A percentile compares a stretch with the other conserved stretches of the same genome.
phyloP scores from a whole-genome alignment of 2,797 vertebrate genomes.

The Presbytis comata region DNA sequence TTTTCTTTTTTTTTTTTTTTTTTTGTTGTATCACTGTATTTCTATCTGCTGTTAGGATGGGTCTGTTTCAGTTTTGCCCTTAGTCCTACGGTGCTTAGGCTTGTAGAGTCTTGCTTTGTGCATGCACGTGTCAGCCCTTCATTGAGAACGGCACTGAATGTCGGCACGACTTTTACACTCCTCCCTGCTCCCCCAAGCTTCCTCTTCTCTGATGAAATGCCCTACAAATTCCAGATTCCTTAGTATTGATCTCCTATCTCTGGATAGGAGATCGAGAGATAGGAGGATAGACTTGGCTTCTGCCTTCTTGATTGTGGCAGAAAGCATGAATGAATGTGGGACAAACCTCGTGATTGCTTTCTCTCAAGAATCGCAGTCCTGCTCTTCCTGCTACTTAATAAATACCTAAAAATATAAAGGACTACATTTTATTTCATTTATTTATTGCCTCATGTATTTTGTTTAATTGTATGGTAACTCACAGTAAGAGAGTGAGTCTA shows the following conservation, averaged over 20 bases:
- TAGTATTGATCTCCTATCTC: not conserved
- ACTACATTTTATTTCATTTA: too few species aligned
- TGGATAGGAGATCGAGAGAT: not conserved
- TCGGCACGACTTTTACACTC: not conserved
- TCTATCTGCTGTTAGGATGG: not conserved
- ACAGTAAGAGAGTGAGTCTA: not conserved
- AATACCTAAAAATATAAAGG: not conserved
- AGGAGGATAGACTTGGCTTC: not conserved
- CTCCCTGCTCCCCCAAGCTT: fast-evolving
- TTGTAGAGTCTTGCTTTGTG: not conserved
- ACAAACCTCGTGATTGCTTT: not conserved
- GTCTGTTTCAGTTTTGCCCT: not conserved
- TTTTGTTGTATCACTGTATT: not conserved
- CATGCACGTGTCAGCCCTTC: not conserved
- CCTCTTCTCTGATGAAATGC: too few species aligned
- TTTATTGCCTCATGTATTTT: not conserved
- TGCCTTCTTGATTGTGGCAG: not conserved
- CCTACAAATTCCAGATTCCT: not conserved
- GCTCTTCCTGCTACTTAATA: not conserved
- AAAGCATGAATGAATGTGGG: not conserved
- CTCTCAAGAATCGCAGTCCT: not conserved
- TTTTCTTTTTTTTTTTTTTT: not conserved
- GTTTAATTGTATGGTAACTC: not conserved
- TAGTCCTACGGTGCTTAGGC: not conserved
- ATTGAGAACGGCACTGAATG: not conserved